Evolutionary conservation across 2,113 vertebrate genomes (phyloP).

Genomic region (Hylia prasina): DNA sequence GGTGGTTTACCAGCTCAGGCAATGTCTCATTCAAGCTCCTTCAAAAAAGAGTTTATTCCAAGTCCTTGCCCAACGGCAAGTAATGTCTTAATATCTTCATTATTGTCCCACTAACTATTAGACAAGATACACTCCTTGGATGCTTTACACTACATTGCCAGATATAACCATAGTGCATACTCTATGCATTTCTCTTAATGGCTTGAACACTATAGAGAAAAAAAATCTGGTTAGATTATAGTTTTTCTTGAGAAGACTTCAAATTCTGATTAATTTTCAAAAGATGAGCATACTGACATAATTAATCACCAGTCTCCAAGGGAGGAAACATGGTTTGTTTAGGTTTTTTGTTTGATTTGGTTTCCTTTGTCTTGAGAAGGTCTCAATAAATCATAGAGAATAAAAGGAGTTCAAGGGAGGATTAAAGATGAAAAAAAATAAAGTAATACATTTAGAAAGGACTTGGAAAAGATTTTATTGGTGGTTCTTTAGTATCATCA

Average conservation of each 20-base stretch:
- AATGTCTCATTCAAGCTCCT: not conserved
- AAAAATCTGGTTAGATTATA: not conserved
- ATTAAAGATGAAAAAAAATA: not conserved
- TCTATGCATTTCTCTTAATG: not conserved
- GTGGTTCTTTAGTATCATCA: not conserved
- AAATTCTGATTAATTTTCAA: not conserved
- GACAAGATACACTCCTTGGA: not conserved
- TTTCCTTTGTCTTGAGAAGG: not conserved
- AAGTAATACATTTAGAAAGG: not conserved
- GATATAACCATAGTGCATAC: not conserved
- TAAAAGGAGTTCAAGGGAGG: not conserved
- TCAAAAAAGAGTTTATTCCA: not conserved
- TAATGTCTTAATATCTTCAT: not conserved
- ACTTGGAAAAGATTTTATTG: not conserved
- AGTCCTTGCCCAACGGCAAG: not conserved
- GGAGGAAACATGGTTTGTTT: not conserved
- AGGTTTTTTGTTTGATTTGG: not conserved
- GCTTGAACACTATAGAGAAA: not conserved
- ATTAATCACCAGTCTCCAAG: not conserved
- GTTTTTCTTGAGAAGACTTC: not conserved
- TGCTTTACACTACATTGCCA: not conserved
- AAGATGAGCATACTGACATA: not conserved
- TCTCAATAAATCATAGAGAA: not conserved
- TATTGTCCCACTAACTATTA: not conserved
- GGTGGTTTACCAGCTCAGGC: not conserved